A percentile compares a stretch with the other conserved stretches of the same genome.
phyloP scores from a whole-genome alignment of 1,140 invertebrate species.

The Habropoda laboriosa region DNA sequence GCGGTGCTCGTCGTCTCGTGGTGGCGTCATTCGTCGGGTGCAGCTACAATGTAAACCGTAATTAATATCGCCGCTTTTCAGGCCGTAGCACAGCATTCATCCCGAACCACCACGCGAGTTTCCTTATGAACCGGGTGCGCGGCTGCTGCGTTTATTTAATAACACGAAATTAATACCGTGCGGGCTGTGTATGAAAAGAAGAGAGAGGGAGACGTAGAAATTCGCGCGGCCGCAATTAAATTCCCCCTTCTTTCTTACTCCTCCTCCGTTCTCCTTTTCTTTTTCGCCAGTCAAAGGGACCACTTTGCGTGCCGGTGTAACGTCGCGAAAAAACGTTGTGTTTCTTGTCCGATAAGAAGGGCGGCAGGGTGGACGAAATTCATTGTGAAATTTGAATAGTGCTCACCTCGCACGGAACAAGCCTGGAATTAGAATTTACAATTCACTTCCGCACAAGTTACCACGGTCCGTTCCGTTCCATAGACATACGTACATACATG shows the following conservation, averaged over 20 bases:
- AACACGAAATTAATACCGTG: slow-evolving; percentile 26
- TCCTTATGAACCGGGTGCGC: background rate
- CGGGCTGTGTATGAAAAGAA: background rate
- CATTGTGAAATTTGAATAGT: background rate
- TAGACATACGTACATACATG: background rate
- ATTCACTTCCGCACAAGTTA: no score
- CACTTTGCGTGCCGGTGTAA: background rate
- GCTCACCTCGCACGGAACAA: background rate
- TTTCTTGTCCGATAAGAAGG: background rate
- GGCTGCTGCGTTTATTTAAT: slow-evolving; percentile 9
- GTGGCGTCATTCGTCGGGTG: background rate
- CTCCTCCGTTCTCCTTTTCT: no score
- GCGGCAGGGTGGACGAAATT: background rate
- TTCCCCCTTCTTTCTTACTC: no score
- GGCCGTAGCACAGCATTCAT: background rate
- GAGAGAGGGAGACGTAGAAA: background rate
- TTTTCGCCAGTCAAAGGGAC: background rate
- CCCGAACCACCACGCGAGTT: background rate
- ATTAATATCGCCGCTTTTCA: slow-evolving; percentile 32
- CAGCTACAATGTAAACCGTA: slow-evolving; percentile 19
- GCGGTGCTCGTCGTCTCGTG: background rate
- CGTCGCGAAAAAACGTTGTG: background rate
- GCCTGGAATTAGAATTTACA: background rate
- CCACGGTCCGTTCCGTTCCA: background rate
- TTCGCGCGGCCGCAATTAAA: background rate